These are phyloP conservation scores for Ormia ochracea DNA, from an alignment of 2,888 invertebrate genomes.

Conservation along the genomic window DNA sequence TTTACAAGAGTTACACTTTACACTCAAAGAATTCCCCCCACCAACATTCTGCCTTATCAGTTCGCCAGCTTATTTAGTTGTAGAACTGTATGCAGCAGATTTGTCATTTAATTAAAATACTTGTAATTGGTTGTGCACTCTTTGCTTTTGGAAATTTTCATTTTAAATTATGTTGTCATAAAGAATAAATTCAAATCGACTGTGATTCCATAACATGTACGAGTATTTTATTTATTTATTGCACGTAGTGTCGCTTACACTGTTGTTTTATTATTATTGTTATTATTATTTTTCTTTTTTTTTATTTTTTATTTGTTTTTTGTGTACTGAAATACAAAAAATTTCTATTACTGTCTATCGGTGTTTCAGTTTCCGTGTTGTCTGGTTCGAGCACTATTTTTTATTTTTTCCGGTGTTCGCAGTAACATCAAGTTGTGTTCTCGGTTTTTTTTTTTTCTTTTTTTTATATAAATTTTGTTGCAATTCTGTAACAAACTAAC, in stretches of 20 bases:
- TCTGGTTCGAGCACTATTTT: slow-evolving; percentile 38
- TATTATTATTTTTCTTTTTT: no score
- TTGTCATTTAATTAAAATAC: neutral
- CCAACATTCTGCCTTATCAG: no score
- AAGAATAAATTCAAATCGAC: slow-evolving; percentile 13
- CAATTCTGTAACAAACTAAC: slow-evolving; percentile 36
- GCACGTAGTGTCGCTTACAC: neutral
- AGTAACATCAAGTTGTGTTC: slow-evolving; percentile 20
- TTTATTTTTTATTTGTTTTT: no score
- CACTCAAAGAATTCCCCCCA: no score
- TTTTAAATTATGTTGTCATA: slow-evolving; percentile 7
- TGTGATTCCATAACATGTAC: slow-evolving; percentile 36
- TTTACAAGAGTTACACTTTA: no score
- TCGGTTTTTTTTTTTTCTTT: neutral
- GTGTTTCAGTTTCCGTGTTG: slow-evolving; percentile 49
- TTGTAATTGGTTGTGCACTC: neutral
- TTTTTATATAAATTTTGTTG: slow-evolving; percentile 16
- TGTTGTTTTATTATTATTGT: no score
- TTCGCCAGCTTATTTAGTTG: no score
- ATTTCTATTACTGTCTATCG: slow-evolving; percentile 25
- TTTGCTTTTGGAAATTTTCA: neutral
- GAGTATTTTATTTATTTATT: neutral
- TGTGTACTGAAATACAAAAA: neutral
- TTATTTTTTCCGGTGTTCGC: slow-evolving; percentile 15
- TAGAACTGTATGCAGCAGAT: no score